These are phyloP conservation scores for Podarcis siculus DNA, from an alignment of 2,797 vertebrate genomes.

Conservation along the genomic window DNA sequence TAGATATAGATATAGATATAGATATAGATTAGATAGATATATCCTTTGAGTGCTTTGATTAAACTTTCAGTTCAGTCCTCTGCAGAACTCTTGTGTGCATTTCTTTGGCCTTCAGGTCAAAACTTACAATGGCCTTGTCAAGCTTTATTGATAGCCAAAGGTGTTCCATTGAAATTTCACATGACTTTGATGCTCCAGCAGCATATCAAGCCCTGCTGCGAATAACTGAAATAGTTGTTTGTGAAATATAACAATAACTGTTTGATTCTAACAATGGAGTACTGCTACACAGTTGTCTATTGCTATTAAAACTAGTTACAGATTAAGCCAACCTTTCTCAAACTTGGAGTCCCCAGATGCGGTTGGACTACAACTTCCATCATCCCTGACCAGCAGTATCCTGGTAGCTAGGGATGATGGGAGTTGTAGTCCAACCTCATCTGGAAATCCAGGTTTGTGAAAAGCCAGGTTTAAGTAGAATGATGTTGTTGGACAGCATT, in stretches of 20 bases:
- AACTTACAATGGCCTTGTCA: background rate
- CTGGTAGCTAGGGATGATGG: too few species aligned
- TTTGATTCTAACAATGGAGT: background rate
- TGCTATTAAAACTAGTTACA: background rate
- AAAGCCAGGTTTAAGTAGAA: background rate
- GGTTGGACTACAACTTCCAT: too few species aligned
- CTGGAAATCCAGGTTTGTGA: too few species aligned
- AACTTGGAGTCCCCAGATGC: too few species aligned
- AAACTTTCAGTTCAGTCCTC: background rate
- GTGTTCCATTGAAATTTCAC: background rate
- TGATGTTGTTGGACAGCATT: background rate
- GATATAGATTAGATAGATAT: too few species aligned
- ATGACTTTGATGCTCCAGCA: background rate
- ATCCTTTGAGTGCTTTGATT: background rate
- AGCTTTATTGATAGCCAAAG: background rate
- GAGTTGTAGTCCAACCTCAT: too few species aligned
- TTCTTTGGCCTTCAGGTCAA: background rate
- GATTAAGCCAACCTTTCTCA: background rate
- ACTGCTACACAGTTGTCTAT: background rate
- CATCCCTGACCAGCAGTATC: too few species aligned
- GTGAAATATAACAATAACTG: background rate
- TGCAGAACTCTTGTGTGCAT: background rate
- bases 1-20: too few species aligned
- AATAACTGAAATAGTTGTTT: background rate
- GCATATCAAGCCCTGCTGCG: background rate